phyloP scores from a whole-genome alignment of 2,113 vertebrate species.

The Notarius lentiginosus region DNA sequence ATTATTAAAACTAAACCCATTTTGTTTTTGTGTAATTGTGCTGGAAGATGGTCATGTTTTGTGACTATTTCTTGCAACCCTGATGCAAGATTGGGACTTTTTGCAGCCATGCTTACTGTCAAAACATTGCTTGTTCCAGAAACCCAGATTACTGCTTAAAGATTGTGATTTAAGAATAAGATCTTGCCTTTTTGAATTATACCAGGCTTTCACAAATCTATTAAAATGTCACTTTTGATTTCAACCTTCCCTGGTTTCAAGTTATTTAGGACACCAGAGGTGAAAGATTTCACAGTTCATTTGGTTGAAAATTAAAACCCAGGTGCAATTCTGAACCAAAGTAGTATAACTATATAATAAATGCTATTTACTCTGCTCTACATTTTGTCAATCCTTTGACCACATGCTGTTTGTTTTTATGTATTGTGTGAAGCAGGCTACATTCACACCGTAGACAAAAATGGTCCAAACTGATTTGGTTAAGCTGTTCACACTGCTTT shows the following conservation, averaged over 20 bases:
- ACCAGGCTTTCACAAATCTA: background rate
- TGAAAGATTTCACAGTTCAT: too few species aligned
- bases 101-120: background rate
- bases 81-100: background rate
- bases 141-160: background rate
- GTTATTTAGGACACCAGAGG: background rate
- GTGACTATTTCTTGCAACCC: too few species aligned
- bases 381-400: background rate
- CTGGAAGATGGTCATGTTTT: background rate
- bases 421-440: background rate
- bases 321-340: background rate
- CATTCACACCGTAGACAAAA: too few species aligned
- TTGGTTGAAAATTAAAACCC: background rate
- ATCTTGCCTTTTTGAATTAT: background rate
- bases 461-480: too few species aligned
- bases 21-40: background rate
- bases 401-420: background rate
- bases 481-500: too few species aligned
- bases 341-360: background rate
- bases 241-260: background rate
- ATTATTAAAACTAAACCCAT: background rate
- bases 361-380: background rate
- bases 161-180: background rate
- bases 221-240: background rate
- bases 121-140: background rate